phyloP scores from a whole-genome alignment of 2,888 invertebrate species.

The Acanthosoma haemorrhoidale region DNA sequence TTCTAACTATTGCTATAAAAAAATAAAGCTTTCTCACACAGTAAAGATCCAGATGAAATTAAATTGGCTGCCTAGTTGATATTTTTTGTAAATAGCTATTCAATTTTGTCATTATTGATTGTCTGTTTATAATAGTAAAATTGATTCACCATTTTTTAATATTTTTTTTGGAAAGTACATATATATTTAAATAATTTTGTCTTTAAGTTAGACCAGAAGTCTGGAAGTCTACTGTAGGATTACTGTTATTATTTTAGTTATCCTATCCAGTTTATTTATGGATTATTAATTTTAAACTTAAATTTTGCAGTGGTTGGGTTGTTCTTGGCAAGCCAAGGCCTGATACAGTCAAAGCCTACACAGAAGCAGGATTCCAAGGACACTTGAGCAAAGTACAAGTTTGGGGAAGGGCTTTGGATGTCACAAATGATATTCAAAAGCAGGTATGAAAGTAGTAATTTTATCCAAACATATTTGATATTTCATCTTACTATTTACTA shows the following conservation, averaged over 20 bases:
- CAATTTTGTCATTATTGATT: neutral
- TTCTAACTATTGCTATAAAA: no score
- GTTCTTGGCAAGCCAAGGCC: constrained; percentile 84
- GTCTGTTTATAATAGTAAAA: neutral
- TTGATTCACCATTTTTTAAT: no score
- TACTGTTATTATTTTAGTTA: no score
- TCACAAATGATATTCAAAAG: constrained; percentile 86
- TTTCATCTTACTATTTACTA: neutral
- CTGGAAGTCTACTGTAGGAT: no score
- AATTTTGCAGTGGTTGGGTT: constrained; percentile 72
- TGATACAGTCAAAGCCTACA: constrained; percentile 68
- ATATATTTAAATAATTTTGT: no score
- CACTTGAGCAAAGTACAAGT: constrained; percentile 90
- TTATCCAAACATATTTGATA: neutral
- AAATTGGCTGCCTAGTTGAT: no score
- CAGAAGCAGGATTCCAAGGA: constrained; percentile 91
- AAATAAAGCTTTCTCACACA: no score
- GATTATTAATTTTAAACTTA: neutral
- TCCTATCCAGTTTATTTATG: neutral
- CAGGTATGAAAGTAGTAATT: constrained; percentile 53
- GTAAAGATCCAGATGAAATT: no score
- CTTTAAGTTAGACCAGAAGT: no score
- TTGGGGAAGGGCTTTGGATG: constrained; percentile 86
- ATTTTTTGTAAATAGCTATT: no score
- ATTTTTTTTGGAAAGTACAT: no score